phyloP scores from a whole-genome alignment of 2,113 vertebrate genomes.

The Hippolais icterina region DNA sequence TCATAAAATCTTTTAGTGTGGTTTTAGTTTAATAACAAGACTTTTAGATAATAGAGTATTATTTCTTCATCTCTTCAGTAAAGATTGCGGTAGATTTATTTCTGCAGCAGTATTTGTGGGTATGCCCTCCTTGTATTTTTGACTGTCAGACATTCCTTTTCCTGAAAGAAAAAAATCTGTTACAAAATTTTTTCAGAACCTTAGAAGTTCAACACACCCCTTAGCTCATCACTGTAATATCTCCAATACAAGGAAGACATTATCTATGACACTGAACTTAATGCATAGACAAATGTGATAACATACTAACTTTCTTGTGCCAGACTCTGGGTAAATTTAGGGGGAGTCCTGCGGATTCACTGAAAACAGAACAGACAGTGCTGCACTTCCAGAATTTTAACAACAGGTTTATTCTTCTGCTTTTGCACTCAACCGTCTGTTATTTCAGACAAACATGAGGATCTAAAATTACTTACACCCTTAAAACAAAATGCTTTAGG shows the following conservation, averaged over 20 bases:
- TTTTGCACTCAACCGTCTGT: slow-evolving; percentile 4
- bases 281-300: slow-evolving; percentile 23
- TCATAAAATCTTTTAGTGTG: slow-evolving; percentile 47
- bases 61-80: neutral
- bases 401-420: slow-evolving; percentile 59
- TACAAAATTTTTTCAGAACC: neutral
- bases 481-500: slow-evolving; percentile 14
- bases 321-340: slow-evolving; percentile 41
- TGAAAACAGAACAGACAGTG: slow-evolving; percentile 40
- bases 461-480: slow-evolving; percentile 19
- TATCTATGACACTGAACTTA: slow-evolving; percentile 51
- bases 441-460: slow-evolving; percentile 7
- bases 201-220: neutral
- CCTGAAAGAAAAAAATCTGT: neutral
- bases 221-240: slow-evolving; percentile 50
- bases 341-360: slow-evolving; percentile 53
- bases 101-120: neutral
- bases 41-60: neutral
- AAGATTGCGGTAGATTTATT: neutral
- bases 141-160: neutral
- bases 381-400: slow-evolving; percentile 67
- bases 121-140: neutral
- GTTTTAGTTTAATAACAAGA: slow-evolving; percentile 47
- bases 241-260: slow-evolving; percentile 64
- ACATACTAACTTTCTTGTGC: neutral